Base-by-base conservation (phyloP, 1,140 invertebrate species). In the Argopecten irradians region DNA sequence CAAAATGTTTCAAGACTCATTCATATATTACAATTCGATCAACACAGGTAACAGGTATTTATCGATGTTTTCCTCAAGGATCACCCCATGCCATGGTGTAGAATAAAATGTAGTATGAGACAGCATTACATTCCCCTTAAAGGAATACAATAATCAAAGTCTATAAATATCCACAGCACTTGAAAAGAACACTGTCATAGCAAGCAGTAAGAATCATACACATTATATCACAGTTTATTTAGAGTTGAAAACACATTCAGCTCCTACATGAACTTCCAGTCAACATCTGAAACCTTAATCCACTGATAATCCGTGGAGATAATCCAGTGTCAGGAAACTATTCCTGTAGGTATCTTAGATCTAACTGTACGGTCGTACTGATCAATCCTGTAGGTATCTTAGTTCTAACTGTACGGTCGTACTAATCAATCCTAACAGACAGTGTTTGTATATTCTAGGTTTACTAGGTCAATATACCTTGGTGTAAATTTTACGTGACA, bases 401-500 rank as follows among this genome's bases (percentile, higher is more conserved):
- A n/a, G n/a, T 19, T 16, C 11, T 16, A 22, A 46, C 43, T 71
- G 1, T 71, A 71, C n/a, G 55, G n/a, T 71, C n/a, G 5, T 28
- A n/a, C 2, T 28, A 11, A 55, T 5, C 5, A 28, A 71, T 71
- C 55, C n/a, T n/a, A 22, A 28, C 55, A 71, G 22, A 28, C 8
- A 71, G n/a, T 71, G 55, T 71, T 1, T 71, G 13, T 71, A 71
- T 71, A 28, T 71, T 16, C n/a, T 16, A 71, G 22, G 55, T 71
- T n/a, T 71, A 71, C 55, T 0, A 71, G 55, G 55, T 71, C 55
- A 71, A 71, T 71, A 71, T 71, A 71, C 55, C 55, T 71, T 71
- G 55, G 55, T 28, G 55, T 11, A 71, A 71, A 71, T 71, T 71
- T 71, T 5, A 71, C 55, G 0, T 71, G 22, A 71, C 55, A 71